Conservation (phyloP, 2,888 invertebrate species). For the Rotaria socialis region DNA sequence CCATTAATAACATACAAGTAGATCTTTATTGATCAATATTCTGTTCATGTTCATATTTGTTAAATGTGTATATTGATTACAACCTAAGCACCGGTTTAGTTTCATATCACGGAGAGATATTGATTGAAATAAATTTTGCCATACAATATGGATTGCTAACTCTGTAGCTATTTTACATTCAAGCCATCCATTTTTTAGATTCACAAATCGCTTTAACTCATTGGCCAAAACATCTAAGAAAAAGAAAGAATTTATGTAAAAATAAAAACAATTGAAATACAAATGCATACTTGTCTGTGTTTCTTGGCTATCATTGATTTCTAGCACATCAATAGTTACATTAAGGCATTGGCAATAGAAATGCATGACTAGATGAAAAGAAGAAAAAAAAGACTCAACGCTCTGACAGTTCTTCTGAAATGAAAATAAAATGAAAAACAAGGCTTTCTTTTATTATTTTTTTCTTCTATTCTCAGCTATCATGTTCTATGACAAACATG, state of each 20-base stretch:
- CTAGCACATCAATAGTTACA: neutral
- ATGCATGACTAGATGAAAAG: neutral
- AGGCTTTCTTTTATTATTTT: too few species aligned
- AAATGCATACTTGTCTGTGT: neutral
- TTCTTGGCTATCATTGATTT: neutral
- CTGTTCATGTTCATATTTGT: neutral
- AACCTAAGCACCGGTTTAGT: neutral
- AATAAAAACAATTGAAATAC: neutral
- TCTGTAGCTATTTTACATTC: neutral
- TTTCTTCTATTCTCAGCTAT: too few species aligned
- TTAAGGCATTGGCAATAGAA: slow-evolving; percentile 27
- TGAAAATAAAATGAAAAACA: neutral
- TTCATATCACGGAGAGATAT: neutral
- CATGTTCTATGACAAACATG: neutral
- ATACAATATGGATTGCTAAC: neutral
- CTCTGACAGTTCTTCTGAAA: neutral
- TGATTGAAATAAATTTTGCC: neutral
- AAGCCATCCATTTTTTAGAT: neutral
- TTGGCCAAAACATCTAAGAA: neutral
- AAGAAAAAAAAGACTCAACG: neutral
- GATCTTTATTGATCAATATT: neutral
- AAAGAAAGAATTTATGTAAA: neutral
- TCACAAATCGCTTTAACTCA: neutral
- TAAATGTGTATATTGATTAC: slow-evolving; percentile 3
- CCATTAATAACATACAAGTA: neutral